These are phyloP conservation scores for Drosophila elegans DNA, from an alignment of 1,140 invertebrate genomes.

Conservation along the genomic window DNA sequence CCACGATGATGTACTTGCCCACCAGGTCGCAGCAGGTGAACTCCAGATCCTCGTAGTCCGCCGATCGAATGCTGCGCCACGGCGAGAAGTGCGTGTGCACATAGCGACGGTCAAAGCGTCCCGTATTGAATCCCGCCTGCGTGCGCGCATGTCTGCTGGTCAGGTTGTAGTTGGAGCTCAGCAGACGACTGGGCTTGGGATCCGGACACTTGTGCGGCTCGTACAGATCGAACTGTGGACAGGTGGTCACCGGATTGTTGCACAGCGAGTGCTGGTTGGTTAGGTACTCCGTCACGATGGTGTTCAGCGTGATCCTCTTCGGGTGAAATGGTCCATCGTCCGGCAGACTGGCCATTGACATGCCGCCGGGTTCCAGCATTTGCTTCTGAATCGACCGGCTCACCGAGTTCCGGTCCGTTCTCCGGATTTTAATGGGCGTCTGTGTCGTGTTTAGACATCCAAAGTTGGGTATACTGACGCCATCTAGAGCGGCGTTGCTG, in stretches of 20 bases:
- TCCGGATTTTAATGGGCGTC: conserved; percentile 66
- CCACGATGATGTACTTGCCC: conserved; percentile 92
- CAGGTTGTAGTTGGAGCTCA: conserved; percentile 90
- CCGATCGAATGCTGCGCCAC: conserved; percentile 91
- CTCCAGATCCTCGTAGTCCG: conserved; percentile 90
- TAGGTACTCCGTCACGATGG: conserved; percentile 97
- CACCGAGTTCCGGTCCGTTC: conserved; percentile 50
- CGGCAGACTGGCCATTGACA: conserved; percentile 30
- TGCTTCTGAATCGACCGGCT: conserved; percentile 89
- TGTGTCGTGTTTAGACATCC: conserved; percentile 40
- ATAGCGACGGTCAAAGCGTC: conserved; percentile 90
- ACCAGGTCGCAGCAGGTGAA: conserved; percentile 90
- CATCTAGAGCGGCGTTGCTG: neutral
- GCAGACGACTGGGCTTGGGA: conserved; percentile 90
- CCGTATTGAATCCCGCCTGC: conserved; percentile 86
- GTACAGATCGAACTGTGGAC: conserved; percentile 95
- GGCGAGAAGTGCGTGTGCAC: conserved; percentile 96
- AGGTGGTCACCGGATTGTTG: conserved; percentile 96
- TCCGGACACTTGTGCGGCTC: conserved; percentile 97
- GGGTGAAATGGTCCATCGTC: conserved; percentile 65
- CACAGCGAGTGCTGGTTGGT: conserved; percentile 97
- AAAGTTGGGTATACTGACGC: conserved; percentile 52
- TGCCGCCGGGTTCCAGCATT: conserved; percentile 62
- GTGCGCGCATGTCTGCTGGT: conserved; percentile 87
- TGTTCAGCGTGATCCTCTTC: conserved; percentile 91